Percentiles rank a stretch among this genome's conserved stretches.
Conservation (phyloP, 1,140 invertebrate species). For the Zaprionus vittiger region DNA sequence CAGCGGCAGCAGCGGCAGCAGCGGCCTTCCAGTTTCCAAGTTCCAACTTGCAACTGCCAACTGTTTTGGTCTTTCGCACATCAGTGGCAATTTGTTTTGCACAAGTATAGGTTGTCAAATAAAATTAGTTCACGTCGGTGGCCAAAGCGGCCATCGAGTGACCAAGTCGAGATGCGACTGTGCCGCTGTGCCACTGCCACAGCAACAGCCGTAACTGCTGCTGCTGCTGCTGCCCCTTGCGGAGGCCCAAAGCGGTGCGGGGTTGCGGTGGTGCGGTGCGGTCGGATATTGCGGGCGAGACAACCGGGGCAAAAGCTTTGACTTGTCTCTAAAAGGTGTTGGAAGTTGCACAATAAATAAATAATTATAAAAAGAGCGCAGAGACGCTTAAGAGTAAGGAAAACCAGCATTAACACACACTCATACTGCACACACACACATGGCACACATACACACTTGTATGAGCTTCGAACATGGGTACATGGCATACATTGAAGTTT, state of each 20-base stretch:
- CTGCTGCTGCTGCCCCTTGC: neutral
- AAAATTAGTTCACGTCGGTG: constrained; percentile 82
- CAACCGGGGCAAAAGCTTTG: constrained; percentile 68
- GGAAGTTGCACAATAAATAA: constrained; percentile 85
- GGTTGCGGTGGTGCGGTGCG: constrained; percentile 5
- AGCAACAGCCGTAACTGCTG: neutral
- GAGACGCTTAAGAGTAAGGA: constrained; percentile 33
- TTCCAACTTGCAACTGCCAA: constrained; percentile 55
- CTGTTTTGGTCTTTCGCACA: constrained; percentile 83
- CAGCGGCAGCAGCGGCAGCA: neutral
- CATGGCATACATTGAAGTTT: constrained; percentile 78
- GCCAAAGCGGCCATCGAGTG: constrained; percentile 58
- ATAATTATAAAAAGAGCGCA: constrained; percentile 73
- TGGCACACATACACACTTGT: neutral
- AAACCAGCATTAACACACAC: constrained; percentile 33
- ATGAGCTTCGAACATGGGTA: constrained; percentile 32
- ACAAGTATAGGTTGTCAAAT: constrained; percentile 84
- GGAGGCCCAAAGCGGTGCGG: neutral
- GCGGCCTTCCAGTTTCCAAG: constrained; percentile 12
- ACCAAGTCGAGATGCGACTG: constrained; percentile 61
- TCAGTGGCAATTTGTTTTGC: constrained; percentile 84
- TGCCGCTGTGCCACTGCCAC: constrained; percentile 34
- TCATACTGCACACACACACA: constrained; percentile 15
- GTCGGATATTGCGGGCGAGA: constrained; percentile 22
- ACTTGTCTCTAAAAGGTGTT: constrained; percentile 84